Conservation (phyloP, 92 coral and sea anemone species). For the Scolanthus callimorphus region DNA sequence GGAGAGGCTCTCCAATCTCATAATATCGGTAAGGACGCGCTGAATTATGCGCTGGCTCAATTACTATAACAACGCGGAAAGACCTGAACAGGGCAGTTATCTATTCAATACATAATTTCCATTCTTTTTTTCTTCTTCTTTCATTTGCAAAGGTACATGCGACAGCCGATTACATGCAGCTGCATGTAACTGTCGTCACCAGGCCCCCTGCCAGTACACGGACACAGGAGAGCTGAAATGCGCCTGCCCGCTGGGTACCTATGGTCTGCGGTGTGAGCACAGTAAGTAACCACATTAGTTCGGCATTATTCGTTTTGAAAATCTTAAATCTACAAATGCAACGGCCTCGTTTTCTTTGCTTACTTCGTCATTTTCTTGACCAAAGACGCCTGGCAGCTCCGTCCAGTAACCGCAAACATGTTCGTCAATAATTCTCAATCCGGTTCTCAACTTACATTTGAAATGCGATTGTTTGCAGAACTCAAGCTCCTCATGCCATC, state of each 20-base stretch:
- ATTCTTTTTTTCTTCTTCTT: too few relatives aligned
- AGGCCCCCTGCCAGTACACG: conserved; percentile 16
- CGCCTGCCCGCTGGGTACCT: conserved; percentile 37
- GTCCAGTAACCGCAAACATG: too few relatives aligned
- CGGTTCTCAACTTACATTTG: neutral
- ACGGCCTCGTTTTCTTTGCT: too few relatives aligned
- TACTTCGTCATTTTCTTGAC: too few relatives aligned
- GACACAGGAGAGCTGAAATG: conserved; percentile 12
- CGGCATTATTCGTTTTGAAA: too few relatives aligned
- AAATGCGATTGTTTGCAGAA: conserved; percentile 3
- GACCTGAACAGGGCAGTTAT: too few relatives aligned
- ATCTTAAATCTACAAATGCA: neutral
- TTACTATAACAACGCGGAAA: neutral
- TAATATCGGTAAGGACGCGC: conserved; percentile 21
- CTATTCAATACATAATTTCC: too few relatives aligned
- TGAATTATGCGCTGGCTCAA: too few relatives aligned
- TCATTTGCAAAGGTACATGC: too few relatives aligned
- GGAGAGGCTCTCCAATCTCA: conserved; percentile 11
- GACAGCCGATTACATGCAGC: too few relatives aligned
- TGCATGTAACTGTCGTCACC: conserved; percentile 13
- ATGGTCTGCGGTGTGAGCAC: conserved; percentile 28
- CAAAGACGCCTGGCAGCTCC: too few relatives aligned
- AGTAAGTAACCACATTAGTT: conserved; percentile 2
- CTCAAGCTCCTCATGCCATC: conserved; percentile 21
- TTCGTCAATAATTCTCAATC: too few relatives aligned